Evolutionary conservation across 2,888 invertebrate genomes (phyloP), one percentile per base, ranked within the genome.

Genomic region (Rhagonycha fulva): DNA sequence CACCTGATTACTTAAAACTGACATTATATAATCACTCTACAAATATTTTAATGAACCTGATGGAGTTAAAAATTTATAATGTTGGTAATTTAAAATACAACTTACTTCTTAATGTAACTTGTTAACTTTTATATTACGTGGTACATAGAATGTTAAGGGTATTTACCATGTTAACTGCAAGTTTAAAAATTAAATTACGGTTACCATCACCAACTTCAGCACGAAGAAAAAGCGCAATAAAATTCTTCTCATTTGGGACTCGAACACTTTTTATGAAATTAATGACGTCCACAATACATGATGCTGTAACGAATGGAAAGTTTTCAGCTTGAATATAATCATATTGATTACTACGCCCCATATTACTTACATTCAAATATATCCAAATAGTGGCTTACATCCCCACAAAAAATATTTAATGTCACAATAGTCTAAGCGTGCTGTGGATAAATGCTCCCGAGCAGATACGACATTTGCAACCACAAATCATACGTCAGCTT

Each of bases 401-500:
- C 79, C 79, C 78, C 78, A 75, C 78, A 81, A 82, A 82, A 83
- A 83, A 84, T 84, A 81, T 82, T 84, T 84, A 85, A 84, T 85
- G 85, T 85, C 85, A 84, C 84, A 84, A 85, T 84, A 83, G 84
- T 83, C 83, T 84, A 83, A 83, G 83, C 83, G 83, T 78, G 80
- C 80, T 77, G 78, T 80, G 83, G 83, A 84, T 84, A 84, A 84
- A 84, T 83, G 84, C 83, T 84, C 82, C 80, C 82, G 79, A 78
- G 78, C 80, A 78, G 81, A 81, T 77, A 79, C 77, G 84, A 83
- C 83, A 83, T 84, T 84, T 82, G 81, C 81, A 83, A 84, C 85
- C 85, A 85, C 86, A 86, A 86, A 86, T 86, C 86, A 86, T 85
- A 85, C 82, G 86, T 85, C 85, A 85, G 84, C 83, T 83, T 83